phyloP scores from a whole-genome alignment of 2,113 vertebrate species.

The Silurus asotus region DNA sequence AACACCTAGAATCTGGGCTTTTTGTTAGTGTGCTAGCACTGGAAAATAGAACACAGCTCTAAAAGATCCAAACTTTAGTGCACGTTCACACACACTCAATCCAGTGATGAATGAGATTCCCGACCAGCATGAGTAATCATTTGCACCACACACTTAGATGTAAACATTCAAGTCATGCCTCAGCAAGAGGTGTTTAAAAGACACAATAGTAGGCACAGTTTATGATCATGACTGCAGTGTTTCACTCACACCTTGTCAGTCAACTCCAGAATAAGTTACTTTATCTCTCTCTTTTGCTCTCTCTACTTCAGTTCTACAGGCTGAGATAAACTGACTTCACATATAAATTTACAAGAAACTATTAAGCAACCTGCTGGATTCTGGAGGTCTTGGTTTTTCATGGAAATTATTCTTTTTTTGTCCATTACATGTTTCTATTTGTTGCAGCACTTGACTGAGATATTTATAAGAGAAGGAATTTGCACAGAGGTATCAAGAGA shows the following conservation, averaged over 20 bases:
- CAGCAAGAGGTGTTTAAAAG: not conserved
- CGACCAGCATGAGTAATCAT: not conserved
- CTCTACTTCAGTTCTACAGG: not conserved
- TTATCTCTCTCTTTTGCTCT: slow-evolving; percentile 10
- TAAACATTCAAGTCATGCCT: slow-evolving; percentile 9
- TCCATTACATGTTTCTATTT: not conserved
- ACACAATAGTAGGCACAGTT: not conserved
- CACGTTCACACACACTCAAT: not conserved
- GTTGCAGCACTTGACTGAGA: not conserved
- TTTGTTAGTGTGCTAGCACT: slow-evolving; percentile 19
- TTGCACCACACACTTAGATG: slow-evolving; percentile 24
- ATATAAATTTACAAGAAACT: not conserved
- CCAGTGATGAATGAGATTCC: slow-evolving; percentile 13
- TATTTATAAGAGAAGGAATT: not conserved
- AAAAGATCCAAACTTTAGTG: not conserved
- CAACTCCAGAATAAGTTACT: slow-evolving; percentile 31
- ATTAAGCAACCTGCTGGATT: not conserved
- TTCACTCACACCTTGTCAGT: slow-evolving; percentile 37
- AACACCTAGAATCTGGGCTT: slow-evolving; percentile 29
- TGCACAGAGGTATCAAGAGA: not conserved
- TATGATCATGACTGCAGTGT: slow-evolving; percentile 10
- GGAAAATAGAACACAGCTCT: slow-evolving; percentile 36
- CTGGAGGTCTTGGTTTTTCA: not conserved
- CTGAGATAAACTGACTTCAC: slow-evolving; percentile 28
- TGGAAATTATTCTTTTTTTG: not conserved